Evolutionary conservation across 2,113 vertebrate genomes (phyloP), one percentile per base, ranked within the genome.

Genomic region (Apus apus): DNA sequence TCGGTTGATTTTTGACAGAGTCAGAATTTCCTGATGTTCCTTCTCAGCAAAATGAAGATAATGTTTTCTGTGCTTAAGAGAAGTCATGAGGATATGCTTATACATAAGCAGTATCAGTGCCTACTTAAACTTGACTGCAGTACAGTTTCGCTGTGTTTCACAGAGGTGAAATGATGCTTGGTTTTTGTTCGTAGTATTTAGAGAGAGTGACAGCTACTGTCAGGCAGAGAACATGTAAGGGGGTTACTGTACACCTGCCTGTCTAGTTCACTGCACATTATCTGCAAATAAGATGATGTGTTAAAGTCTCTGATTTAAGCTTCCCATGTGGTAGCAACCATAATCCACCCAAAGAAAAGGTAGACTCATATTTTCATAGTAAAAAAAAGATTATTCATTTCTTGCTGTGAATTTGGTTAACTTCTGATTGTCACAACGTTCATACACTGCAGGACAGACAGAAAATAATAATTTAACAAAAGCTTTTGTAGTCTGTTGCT

Each of bases 1-100:
- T 65, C 50, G 66, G 72, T 82, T 91, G 67, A 85, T 87, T 94
- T 92, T 87, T 89, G 32, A 89, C 50, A 43, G 30, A 80, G 84
- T 67, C 51, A 83, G 38, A 81, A 65, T 80, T 89, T 85, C 46
- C 62, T 54, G 6, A 38, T 85, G 38, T 72, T 91, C 61, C 13
- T 85, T 96, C 38, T 95, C 77, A 76, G 66, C 66, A 93, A 75
- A 94, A 87, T 60, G 22, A 45, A 84, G 57, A 46, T 73, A 40
- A 64, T 74, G 18, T n/a, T 87, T 87, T 90, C 62, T 90, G 62
- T 87, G 34, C 71, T 91, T 53, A 34, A 1, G 67, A 86, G 67
- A 73, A 92, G 68, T 57, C 5, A 2, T 40, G 56, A 71, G 68
- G 34, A 50, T 90, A 45, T 73, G n/a, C 6, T 80, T 86, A 5